Evolutionary conservation across 1,140 invertebrate species (phyloP), one percentile per base, ranked within the genome.

Genomic region (Choristoneura fumiferana): DNA sequence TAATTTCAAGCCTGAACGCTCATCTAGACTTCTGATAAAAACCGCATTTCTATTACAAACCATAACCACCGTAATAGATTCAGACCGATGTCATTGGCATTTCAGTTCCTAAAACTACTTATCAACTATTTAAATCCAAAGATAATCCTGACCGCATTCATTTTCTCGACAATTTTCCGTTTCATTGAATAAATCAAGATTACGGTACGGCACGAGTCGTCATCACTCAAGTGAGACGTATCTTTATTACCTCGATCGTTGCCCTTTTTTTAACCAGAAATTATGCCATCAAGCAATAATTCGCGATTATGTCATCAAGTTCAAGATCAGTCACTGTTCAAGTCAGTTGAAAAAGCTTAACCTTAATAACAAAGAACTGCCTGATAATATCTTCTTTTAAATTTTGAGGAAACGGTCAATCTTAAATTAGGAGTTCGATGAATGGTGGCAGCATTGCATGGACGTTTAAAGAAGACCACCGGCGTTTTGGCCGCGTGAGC

Each of bases 161-260:
- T 79, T 73, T 73, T 70, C 62, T 63, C 54, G 66, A 63, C 57
- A 76, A 84, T 86, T 87, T 87, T 85, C 82, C 81, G 71, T 84
- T 70, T 73, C 64, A 81, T 65, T 84, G 80, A 60, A 60, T 64
- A 67, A 66, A 74, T 62, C 57, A 65, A 67, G 66, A 36, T 54
- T 54, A 54, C 53, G 13, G 71, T 83, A 87, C 70, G 64, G 78
- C 78, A 85, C 80, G 76, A 83, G 79, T 73, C 77, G 70, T 63
- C 58, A 15, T 66, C 58, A 74, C 34, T 83, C 67, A 78, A 76
- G 67, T 71, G 67, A 63, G 67, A 74, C 65, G 22, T 29, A 49
- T 22, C 17, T 12, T 22, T n/a, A 18, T 49, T 29, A 33, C 43
- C 6, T 10, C 18, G 43, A 13, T 12, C 43, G 18, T 29, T 33